Percentiles rank a stretch among this genome's conserved stretches.
These are phyloP conservation scores for Dynastes grantii DNA, from an alignment of 2,888 invertebrate species.

Conservation along the genomic window DNA sequence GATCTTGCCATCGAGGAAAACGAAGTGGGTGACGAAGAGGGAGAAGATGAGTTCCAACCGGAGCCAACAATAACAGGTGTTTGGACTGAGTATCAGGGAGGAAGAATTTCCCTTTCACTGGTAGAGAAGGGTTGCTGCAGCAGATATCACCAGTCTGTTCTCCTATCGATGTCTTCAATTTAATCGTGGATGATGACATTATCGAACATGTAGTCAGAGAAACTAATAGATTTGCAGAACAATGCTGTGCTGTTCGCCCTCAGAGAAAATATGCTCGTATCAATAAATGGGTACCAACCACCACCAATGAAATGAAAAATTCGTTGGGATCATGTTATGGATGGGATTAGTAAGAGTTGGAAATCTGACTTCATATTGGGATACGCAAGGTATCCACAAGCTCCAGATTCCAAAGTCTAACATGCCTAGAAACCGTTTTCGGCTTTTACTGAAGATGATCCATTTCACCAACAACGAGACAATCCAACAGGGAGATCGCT, in stretches of 20 bases:
- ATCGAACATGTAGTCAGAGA: background rate
- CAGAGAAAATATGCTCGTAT: background rate
- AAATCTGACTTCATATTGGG: conserved; percentile 34
- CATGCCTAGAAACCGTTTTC: conserved; percentile 56
- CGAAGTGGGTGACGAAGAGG: too few species aligned
- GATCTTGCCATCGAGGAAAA: too few species aligned
- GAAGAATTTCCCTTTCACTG: conserved; percentile 48
- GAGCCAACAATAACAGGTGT: too few species aligned
- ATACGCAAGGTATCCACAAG: conserved; percentile 39
- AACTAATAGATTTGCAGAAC: background rate
- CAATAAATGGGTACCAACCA: conserved; percentile 38
- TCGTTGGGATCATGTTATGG: conserved; percentile 39
- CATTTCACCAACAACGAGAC: conserved; percentile 59
- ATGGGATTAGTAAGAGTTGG: conserved; percentile 41
- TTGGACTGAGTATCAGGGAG: conserved; percentile 27
- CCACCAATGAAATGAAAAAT: conserved; percentile 31
- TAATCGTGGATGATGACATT: background rate
- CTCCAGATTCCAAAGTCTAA: conserved; percentile 24
- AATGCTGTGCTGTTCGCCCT: background rate
- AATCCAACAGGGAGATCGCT: background rate
- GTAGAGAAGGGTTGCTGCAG: conserved; percentile 47
- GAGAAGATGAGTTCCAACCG: too few species aligned
- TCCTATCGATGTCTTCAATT: background rate
- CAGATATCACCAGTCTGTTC: conserved; percentile 25
- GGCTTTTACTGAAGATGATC: conserved; percentile 54